Conservation (phyloP, 1,140 invertebrate species). For the Melanaphis sacchari region DNA sequence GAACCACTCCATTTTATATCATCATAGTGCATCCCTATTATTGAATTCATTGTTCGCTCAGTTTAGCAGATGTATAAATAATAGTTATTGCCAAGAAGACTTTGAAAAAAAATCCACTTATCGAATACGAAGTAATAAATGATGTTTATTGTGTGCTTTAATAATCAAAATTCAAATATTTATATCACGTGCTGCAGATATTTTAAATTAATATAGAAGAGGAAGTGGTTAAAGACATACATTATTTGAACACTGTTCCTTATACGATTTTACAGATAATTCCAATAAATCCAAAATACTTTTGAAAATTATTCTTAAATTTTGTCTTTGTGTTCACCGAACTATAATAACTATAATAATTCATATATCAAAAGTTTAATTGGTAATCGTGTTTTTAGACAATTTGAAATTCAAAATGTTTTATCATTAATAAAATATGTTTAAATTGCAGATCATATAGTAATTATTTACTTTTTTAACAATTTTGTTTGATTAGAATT, state of each 20-base stretch:
- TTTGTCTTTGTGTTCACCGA: background rate
- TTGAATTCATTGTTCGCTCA: background rate
- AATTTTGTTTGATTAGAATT: background rate
- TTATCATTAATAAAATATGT: background rate
- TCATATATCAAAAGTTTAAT: background rate
- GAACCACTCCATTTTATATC: background rate
- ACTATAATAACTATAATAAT: background rate
- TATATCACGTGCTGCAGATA: background rate
- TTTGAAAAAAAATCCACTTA: conserved; percentile 24
- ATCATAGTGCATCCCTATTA: conserved; percentile 13
- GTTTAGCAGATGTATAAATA: conserved; percentile 39
- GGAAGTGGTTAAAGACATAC: background rate
- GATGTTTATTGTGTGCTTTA: background rate
- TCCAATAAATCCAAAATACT: background rate
- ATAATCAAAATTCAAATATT: background rate
- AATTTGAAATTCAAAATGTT: background rate
- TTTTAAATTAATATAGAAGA: conserved; percentile 13
- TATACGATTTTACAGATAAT: background rate
- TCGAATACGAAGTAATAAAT: conserved; percentile 14
- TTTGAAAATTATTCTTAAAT: background rate
- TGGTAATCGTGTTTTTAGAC: background rate
- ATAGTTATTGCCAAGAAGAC: background rate
- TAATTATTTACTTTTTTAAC: background rate
- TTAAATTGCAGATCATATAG: background rate
- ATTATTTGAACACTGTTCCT: background rate